A percentile compares a stretch with the other conserved stretches of the same genome.
Evolutionary conservation across 2,888 invertebrate genomes (phyloP).

Genomic region (Falcaria lacertinaria): DNA sequence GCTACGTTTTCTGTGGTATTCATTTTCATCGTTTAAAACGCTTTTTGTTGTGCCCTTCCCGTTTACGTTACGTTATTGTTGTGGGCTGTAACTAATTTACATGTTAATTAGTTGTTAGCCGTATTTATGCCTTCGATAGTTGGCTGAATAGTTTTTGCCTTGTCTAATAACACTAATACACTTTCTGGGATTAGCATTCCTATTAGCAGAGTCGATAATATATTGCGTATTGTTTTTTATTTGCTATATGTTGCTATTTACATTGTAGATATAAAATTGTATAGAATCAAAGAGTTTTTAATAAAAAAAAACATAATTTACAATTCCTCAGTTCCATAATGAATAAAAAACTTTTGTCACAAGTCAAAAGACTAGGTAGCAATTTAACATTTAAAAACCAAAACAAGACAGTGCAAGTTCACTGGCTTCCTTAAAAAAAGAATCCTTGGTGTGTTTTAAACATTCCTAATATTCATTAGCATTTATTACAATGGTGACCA

Average conservation of each 20-base stretch:
- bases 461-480: constrained; percentile 64
- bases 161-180: constrained; percentile 24
- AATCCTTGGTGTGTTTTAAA: constrained; percentile 40
- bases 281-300: no score
- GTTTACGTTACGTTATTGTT: constrained; percentile 67
- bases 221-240: no score
- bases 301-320: no score
- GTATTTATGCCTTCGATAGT: constrained; percentile 38
- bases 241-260: constrained; percentile 6
- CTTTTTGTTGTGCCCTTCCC: constrained; percentile 65
- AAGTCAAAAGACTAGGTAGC: no score
- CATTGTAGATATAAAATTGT: no score
- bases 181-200: constrained; percentile 9
- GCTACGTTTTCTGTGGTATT: constrained; percentile 70
- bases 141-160: constrained; percentile 30
- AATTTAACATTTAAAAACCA: no score
- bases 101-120: constrained; percentile 69
- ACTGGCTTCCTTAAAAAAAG: constrained; percentile 15
- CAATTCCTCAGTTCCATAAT: no score
- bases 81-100: constrained; percentile 73
- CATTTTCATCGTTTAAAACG: constrained; percentile 71
- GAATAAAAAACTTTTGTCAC: no score
- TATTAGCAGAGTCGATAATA: no score
- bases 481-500: constrained; percentile 65
- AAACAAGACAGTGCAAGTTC: constrained; percentile 3